Base-by-base conservation (phyloP, 2,888 invertebrate species). In the Pandemis cinnamomeana region DNA sequence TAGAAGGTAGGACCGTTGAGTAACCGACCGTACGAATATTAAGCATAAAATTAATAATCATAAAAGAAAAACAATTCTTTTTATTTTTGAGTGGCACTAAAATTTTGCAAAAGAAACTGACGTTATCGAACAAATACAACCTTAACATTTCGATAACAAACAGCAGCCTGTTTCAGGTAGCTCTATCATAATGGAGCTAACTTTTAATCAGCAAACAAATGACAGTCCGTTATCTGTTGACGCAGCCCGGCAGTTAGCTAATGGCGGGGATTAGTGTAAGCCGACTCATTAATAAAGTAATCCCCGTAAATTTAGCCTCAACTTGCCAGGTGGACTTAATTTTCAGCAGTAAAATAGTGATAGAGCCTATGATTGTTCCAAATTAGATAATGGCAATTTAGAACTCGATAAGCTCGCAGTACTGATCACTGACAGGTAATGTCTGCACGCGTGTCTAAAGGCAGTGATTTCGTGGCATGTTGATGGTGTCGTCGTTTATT, bases 171-270 rank as follows among this genome's bases (percentile, higher is more conserved):
- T 58, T 51, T 46, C 51, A 66, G 66, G 66, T 66, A 48, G 36
- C 51, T n/a, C 27, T 51, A 51, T 36, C 15, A 51, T 66, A 51
- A 66, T 51, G 27, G 20, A 7, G 58, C 58, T 55, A 69, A 51
- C 7, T 64, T 71, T 71, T 55, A 71, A 71, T 58, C 44, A 48
- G 71, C 46, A 41, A 60, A 58, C 66, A 71, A 67, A 60, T 63
- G 63, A 63, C 36, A 60, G 7, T 44, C 55, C 58, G n/a, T 51
- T 61, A 67, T 71, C 71, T 67, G 71, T 71, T 53, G 67, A 51
- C 67, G 10, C 61, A 67, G 71, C 36, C 67, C 60, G 67, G 42
- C 60, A 53, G 42, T 27, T 71, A 71, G 67, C 51, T 71, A 61
- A 61, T 67, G 60, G 42, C 20, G 10, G 51, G 55, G 48, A 69